Base-by-base conservation (phyloP, 2,888 invertebrate genomes). In the Ceraclea dissimilis region DNA sequence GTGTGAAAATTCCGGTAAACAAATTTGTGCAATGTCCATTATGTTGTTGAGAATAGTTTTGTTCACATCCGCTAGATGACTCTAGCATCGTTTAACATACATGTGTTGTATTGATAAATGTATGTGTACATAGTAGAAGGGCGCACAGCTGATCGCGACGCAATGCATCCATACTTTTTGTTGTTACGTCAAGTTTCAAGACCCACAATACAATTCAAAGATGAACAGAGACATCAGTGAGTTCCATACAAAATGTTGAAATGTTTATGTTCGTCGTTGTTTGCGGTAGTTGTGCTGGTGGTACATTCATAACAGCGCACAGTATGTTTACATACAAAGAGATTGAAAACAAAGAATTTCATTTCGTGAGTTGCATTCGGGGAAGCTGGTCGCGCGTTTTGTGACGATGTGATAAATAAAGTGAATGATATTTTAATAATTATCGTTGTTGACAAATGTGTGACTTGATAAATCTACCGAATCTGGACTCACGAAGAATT, bases 81-180 rank as follows among this genome's bases (percentile, higher is more conserved):
- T n/a, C n/a, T n/a, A n/a, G n/a, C n/a, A n/a, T n/a, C n/a, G n/a
- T n/a, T n/a, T n/a, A n/a, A n/a, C 10, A 26, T 26, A 26, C 26
- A n/a, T 8, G 13, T 39, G 5, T 13, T 39, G 39, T 39, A 39
- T 5, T 13, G 13, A 13, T 16, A 39, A n/a, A 13, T 39, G 39
- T 11, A 11, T 31, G 8, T 11, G 31, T 11, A 11, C 11, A 11
- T 31, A 11, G 6, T 39, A 16, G n/a, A 39, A 13, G 39, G 19
- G 20, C 49, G 22, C 49, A 22, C 49, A 49, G 49, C 49, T 49
- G 49, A 49, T 49, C 18, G 20, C 6, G 10, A 10, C 4, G 26
- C 26, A 26, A 6, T 26, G 26, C 26, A 26, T 26, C 26, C 4
- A 26, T 26, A 26, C 5, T 26, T 26, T 26, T 26, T 26, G 26